Evolutionary conservation across 2,113 vertebrate genomes (phyloP).

Genomic region (Pangasianodon gigas): DNA sequence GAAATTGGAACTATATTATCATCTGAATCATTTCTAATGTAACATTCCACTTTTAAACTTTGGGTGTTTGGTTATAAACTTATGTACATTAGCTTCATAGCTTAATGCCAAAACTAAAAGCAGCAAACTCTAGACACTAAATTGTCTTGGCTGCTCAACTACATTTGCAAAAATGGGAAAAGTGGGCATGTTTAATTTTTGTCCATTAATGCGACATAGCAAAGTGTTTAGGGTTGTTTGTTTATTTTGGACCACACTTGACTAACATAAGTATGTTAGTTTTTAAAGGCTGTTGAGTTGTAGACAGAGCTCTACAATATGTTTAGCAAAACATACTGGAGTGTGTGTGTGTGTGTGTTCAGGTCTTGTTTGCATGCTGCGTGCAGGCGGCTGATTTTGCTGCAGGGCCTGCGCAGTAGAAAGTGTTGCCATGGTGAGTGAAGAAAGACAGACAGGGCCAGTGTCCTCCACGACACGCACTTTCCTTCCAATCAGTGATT

Average conservation of each 20-base stretch:
- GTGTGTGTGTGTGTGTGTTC: slow-evolving; percentile 42
- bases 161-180: not conserved
- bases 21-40: not conserved
- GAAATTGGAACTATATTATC: not conserved
- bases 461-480: slow-evolving; percentile 59
- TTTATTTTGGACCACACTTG: not conserved
- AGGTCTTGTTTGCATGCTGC: slow-evolving; percentile 66
- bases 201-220: not conserved
- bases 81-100: not conserved
- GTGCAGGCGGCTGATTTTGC: slow-evolving; percentile 66
- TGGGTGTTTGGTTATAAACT: not conserved
- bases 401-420: slow-evolving; percentile 69
- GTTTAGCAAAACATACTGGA: slow-evolving; percentile 33
- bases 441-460: slow-evolving; percentile 60
- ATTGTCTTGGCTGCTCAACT: not conserved
- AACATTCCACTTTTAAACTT: not conserved
- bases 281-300: not conserved
- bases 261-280: not conserved
- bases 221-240: not conserved
- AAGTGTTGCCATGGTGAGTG: slow-evolving; percentile 77
- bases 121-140: not conserved
- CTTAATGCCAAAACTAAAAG: not conserved
- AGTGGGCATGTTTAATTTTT: not conserved
- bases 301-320: not conserved
- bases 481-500: slow-evolving; percentile 51